These are phyloP conservation scores for Rhopilema esculentum DNA, from an alignment of 30 jellyfish, hydroid and myxozoan species.

Conservation along the genomic window DNA sequence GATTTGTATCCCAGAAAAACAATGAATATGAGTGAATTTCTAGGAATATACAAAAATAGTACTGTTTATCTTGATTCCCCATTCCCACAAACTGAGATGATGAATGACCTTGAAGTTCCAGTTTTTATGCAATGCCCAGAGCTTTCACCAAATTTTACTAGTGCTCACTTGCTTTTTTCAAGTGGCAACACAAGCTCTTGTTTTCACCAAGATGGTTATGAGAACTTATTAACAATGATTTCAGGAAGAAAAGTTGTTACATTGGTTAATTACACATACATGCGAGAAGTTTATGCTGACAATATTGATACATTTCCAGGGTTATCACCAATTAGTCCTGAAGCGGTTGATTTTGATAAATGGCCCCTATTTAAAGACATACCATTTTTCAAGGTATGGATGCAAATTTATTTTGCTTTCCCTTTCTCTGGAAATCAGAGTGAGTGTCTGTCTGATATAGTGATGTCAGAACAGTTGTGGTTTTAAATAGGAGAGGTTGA, in stretches of 20 bases:
- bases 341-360: constrained; percentile 81
- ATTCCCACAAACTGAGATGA: constrained; percentile 90
- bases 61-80: constrained; percentile 93
- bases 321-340: constrained; percentile 92
- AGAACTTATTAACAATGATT: constrained; percentile 79
- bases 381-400: constrained; percentile 83
- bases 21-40: constrained; percentile 83
- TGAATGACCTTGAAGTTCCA: constrained; percentile 88
- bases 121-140: constrained; percentile 91
- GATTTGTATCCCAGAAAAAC: constrained; percentile 80
- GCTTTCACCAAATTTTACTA: constrained; percentile 64
- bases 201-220: constrained; percentile 93
- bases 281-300: constrained; percentile 72
- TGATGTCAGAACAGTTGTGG: no score
- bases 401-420: background rate
- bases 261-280: constrained; percentile 58
- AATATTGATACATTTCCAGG: constrained; percentile 86
- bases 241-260: constrained; percentile 81
- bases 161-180: constrained; percentile 94
- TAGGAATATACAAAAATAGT: constrained; percentile 62
- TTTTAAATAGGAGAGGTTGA: no score
- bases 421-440: no score
- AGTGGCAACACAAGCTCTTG: constrained; percentile 94
- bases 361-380: constrained; percentile 82
- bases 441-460: no score